These are phyloP conservation scores for Haemorhous mexicanus DNA, from an alignment of 2,113 vertebrate genomes.

Conservation along the genomic window DNA sequence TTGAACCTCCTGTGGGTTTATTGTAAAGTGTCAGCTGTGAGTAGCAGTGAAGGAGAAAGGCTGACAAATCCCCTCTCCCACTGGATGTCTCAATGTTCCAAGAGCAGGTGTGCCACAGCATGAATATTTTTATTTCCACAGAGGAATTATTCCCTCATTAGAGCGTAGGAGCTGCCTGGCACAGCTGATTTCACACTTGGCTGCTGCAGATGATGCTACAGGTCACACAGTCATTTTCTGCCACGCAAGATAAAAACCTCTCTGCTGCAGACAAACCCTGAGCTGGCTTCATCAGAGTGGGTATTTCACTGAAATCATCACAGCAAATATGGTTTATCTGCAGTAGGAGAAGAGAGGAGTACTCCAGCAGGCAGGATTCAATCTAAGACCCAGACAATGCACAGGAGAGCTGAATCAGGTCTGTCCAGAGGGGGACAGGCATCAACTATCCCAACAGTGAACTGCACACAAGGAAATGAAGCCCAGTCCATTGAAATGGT, in stretches of 20 bases:
- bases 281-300: not conserved
- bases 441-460: not conserved
- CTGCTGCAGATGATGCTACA: not conserved
- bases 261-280: not conserved
- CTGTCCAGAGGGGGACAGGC: not conserved
- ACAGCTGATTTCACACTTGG: constrained; percentile 26
- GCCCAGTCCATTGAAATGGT: not conserved
- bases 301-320: not conserved
- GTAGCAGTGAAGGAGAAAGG: not conserved
- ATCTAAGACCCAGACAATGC: not conserved
- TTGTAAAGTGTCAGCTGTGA: not conserved
- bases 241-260: not conserved
- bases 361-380: not conserved
- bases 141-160: constrained; percentile 20
- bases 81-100: not conserved
- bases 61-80: not conserved
- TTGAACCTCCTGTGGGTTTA: not conserved
- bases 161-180: not conserved
- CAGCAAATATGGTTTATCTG: not conserved
- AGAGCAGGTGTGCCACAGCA: not conserved
- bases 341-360: not conserved
- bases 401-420: not conserved
- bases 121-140: constrained; percentile 7
- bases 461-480: not conserved
- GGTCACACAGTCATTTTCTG: not conserved